phyloP scores from a whole-genome alignment of 1,140 invertebrate species.

The Chlorops oryzae region DNA sequence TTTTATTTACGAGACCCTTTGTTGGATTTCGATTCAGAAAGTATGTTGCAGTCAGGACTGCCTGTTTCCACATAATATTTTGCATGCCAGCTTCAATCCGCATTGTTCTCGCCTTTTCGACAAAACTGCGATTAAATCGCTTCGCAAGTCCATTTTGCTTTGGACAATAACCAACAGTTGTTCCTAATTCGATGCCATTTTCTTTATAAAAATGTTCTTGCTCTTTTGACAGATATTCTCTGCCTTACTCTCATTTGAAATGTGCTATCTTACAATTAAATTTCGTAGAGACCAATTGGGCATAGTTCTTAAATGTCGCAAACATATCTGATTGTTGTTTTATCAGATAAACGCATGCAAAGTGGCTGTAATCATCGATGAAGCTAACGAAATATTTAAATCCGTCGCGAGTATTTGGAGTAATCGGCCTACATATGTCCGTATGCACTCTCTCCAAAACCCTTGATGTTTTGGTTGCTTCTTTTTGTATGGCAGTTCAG shows the following conservation, averaged over 20 bases:
- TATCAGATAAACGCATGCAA: not conserved
- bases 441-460: not conserved
- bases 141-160: slow-evolving; percentile 48
- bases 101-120: slow-evolving; percentile 41
- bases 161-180: slow-evolving; percentile 15
- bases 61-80: slow-evolving; percentile 46
- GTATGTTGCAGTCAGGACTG: slow-evolving; percentile 46
- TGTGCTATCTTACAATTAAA: slow-evolving; percentile 23
- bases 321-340: not conserved
- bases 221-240: slow-evolving; percentile 14
- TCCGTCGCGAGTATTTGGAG: not conserved
- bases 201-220: slow-evolving; percentile 16
- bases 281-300: not conserved
- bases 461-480: not conserved
- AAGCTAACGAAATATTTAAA: not conserved
- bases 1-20: slow-evolving; percentile 24
- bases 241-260: slow-evolving; percentile 19
- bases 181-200: slow-evolving; percentile 30
- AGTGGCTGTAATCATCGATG: not conserved
- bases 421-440: no score
- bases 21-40: slow-evolving; percentile 42
- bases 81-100: slow-evolving; percentile 32
- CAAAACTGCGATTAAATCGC: slow-evolving; percentile 44
- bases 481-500: not conserved
- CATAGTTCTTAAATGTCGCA: not conserved